Percentiles rank a stretch among this genome's conserved stretches.
phyloP scores from a whole-genome alignment of 2,888 invertebrate species.

The Rhagium mordax region DNA sequence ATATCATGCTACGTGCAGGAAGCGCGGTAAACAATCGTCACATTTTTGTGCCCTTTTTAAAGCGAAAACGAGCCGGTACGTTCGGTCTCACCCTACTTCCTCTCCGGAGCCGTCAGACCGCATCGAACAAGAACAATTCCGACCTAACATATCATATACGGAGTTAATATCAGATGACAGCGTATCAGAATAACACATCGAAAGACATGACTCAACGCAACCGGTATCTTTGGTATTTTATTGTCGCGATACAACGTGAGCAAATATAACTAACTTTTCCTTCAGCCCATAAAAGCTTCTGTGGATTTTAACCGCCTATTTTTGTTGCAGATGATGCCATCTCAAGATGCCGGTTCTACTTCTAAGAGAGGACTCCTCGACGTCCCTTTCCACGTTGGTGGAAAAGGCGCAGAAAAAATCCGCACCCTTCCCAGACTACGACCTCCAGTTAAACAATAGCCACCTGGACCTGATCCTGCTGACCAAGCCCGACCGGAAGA shows the following conservation, averaged over 20 bases:
- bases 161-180: slow-evolving; percentile 36
- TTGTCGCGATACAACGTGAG: too few relatives aligned
- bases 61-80: background rate
- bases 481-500: slow-evolving; percentile 50
- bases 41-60: slow-evolving; percentile 21
- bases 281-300: too few relatives aligned
- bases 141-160: slow-evolving; percentile 28
- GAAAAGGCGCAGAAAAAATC: slow-evolving; percentile 63
- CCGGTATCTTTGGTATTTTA: slow-evolving; percentile 20
- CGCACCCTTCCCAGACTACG: slow-evolving; percentile 62
- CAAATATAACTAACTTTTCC: too few relatives aligned
- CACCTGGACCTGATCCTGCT: slow-evolving; percentile 61
- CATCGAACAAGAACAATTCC: slow-evolving; percentile 35
- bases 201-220: slow-evolving; percentile 23
- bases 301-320: too few relatives aligned
- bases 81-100: slow-evolving; percentile 44
- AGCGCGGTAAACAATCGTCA: slow-evolving; percentile 10
- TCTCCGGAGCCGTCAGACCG: slow-evolving; percentile 28
- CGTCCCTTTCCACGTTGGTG: slow-evolving; percentile 65
- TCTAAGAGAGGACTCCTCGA: slow-evolving; percentile 63
- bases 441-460: slow-evolving; percentile 62
- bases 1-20: background rate
- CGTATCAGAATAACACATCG: slow-evolving; percentile 34
- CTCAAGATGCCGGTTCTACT: slow-evolving; percentile 66
- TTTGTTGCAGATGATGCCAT: slow-evolving; percentile 68